These are phyloP conservation scores for Amiota mariae DNA, from an alignment of 2,888 invertebrate genomes.

Conservation along the genomic window DNA sequence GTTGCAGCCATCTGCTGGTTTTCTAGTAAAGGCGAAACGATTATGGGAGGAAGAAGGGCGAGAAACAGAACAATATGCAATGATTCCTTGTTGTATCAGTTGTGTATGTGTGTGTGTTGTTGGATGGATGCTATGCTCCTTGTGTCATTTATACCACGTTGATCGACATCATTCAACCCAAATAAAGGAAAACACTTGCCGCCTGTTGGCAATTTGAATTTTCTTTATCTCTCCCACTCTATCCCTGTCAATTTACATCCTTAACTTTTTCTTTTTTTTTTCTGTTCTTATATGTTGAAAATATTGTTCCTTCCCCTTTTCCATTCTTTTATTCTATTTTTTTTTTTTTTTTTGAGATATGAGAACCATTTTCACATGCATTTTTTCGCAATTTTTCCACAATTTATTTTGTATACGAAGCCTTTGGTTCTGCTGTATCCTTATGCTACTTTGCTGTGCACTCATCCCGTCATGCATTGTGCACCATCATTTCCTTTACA, in stretches of 20 bases:
- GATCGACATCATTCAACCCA: conserved; percentile 26
- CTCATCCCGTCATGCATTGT: no score
- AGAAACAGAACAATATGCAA: no score
- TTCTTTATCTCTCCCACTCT: not conserved
- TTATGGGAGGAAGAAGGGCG: no score
- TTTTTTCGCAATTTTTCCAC: no score
- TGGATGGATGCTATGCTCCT: not conserved
- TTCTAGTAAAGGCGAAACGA: no score
- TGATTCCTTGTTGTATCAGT: not conserved
- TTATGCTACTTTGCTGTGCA: no score
- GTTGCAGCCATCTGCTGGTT: not conserved
- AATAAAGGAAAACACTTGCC: conserved; percentile 19
- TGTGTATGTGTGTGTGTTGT: not conserved
- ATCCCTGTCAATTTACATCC: no score
- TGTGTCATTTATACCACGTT: conserved; percentile 20
- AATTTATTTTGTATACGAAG: no score
- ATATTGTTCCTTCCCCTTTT: not conserved
- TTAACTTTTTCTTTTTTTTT: not conserved
- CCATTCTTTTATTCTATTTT: not conserved
- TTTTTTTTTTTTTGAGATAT: not conserved
- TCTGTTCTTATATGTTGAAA: no score
- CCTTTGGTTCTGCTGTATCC: no score
- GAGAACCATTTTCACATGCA: no score
- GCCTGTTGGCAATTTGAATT: conserved; percentile 19
- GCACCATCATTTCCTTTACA: no score